phyloP scores from a whole-genome alignment of 2,888 invertebrate genomes.

The Pelosia muscerda region DNA sequence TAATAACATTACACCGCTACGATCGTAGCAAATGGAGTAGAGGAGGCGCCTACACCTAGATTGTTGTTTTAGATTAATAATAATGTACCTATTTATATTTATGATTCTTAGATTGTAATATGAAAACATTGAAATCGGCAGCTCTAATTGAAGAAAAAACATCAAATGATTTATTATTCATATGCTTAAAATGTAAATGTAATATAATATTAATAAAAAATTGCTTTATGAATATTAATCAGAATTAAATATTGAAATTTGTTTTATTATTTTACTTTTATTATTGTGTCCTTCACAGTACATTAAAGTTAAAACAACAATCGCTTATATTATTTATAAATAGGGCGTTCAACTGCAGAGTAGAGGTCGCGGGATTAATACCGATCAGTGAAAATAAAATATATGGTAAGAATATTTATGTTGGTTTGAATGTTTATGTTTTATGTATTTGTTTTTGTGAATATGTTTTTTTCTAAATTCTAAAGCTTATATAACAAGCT shows the following conservation, averaged over 20 bases:
- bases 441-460: no score
- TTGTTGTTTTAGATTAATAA: no score
- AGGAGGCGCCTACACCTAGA: background rate
- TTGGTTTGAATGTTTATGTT: no score
- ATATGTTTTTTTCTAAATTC: no score
- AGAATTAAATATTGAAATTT: background rate
- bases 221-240: background rate
- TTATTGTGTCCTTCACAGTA: background rate
- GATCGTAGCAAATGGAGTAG: background rate
- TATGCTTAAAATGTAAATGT: background rate
- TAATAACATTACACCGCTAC: background rate
- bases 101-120: background rate
- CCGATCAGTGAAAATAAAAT: background rate
- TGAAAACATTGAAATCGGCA: background rate
- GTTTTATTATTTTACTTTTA: background rate
- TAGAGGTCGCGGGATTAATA: background rate
- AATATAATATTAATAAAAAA: background rate
- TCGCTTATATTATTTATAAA: background rate
- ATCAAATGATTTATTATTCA: constrained; percentile 2
- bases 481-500: background rate
- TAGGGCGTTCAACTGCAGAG: background rate
- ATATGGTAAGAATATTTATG: no score
- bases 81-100: no score
- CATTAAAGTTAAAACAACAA: background rate
- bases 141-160: background rate